Evolutionary conservation across 1,140 invertebrate genomes (phyloP).

Genomic region (Pantala flavescens): DNA sequence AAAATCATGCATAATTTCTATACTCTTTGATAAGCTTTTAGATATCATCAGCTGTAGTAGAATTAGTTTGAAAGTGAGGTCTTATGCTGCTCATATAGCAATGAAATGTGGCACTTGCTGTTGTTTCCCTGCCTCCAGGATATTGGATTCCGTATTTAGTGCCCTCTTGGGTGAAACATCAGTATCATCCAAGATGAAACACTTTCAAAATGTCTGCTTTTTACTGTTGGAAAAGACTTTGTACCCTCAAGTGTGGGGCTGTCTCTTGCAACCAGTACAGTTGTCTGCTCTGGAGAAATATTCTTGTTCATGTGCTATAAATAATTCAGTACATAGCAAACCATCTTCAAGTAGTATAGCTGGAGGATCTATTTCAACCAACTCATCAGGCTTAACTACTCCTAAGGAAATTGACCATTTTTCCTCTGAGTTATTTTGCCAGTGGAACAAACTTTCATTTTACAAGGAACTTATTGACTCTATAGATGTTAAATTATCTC

Average conservation of each 20-base stretch:
- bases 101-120: conserved; percentile 49
- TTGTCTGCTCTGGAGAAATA: no score
- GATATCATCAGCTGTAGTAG: background rate
- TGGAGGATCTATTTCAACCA: no score
- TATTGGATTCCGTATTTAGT: conserved; percentile 33
- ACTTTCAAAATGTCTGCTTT: conserved; percentile 29
- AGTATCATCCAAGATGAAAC: conserved; percentile 24
- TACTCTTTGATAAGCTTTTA: background rate
- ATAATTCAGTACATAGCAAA: no score
- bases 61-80: background rate
- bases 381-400: conserved; percentile 22
- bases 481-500: conserved; percentile 43
- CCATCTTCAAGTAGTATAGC: no score
- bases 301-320: no score
- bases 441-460: conserved; percentile 33
- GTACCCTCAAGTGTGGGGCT: conserved; percentile 48
- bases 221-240: conserved; percentile 45
- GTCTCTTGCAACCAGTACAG: background rate
- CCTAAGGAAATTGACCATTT: conserved; percentile 10
- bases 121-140: conserved; percentile 43
- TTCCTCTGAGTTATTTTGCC: background rate
- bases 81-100: conserved; percentile 23
- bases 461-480: conserved; percentile 45
- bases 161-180: conserved; percentile 30
- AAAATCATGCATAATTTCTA: background rate